Conservation (phyloP, 2,797 vertebrate species). For the Tragopan temminckii region DNA sequence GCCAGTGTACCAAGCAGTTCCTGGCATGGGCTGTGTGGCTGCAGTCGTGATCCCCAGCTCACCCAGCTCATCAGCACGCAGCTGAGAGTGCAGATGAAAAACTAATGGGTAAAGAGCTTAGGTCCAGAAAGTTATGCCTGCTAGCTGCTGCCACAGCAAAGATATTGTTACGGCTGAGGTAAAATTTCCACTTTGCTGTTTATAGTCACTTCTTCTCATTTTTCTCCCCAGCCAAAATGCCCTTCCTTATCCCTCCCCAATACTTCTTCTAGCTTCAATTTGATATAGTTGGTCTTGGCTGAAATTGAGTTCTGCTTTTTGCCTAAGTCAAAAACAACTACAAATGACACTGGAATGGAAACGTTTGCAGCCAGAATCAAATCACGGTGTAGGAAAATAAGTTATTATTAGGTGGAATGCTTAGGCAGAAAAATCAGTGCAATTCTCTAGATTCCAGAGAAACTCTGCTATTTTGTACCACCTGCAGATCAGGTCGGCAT, state of each 20-base stretch:
- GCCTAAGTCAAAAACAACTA: slow-evolving; percentile 19
- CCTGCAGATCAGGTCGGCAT: neutral
- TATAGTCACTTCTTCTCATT: neutral
- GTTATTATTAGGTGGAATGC: neutral
- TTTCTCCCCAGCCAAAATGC: slow-evolving; percentile 15
- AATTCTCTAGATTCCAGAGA: neutral
- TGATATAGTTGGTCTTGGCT: slow-evolving; percentile 26
- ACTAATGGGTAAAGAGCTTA: neutral
- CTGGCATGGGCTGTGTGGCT: slow-evolving; percentile 43
- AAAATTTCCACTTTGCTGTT: neutral
- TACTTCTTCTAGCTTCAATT: neutral
- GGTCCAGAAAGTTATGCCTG: neutral
- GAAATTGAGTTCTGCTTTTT: slow-evolving; percentile 15
- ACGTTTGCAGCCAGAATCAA: neutral
- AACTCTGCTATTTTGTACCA: neutral
- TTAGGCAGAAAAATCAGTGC: neutral
- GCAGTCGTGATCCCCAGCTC: neutral
- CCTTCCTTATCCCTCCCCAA: slow-evolving; percentile 20
- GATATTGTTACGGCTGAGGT: neutral
- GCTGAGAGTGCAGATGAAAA: neutral
- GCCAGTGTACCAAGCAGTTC: slow-evolving; percentile 63
- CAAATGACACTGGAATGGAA: neutral
- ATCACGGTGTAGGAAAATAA: neutral
- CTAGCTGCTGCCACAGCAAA: neutral
- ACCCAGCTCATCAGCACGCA: neutral